Evolutionary conservation across 2,797 vertebrate genomes (phyloP), one percentile per base, ranked within the genome.

Genomic region (Valencia hispanica): DNA sequence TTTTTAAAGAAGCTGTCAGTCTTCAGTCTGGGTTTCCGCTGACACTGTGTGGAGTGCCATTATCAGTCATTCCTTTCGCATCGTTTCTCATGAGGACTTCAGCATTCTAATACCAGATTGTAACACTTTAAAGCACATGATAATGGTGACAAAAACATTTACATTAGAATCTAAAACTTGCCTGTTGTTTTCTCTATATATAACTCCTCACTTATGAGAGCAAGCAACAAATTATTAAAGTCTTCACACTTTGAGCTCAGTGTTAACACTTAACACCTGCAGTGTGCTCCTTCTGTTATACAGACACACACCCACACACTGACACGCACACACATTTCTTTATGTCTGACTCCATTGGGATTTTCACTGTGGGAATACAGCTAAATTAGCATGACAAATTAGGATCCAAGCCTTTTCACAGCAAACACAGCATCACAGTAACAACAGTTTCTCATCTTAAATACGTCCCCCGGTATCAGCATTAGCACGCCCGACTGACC

Each of bases 351-450:
- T 66, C n/a, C 45, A 41, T n/a, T 48, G 17, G 53, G 66, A 53
- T 57, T 57, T 79, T 79, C 47, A 68, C 47, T 74, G 74, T 41
- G 63, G 63, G 36, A 43, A 43, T 66, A 66, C 22, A 66, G 25
- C 36, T 75, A 70, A 53, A 80, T 86, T 77, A 86, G 22, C 61
- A 76, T 75, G 74, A 81, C 83, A 75, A 78, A 86, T 86, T 74
- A 57, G 83, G 74, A 76, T 79, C 17, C 61, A 57, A 75, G 45
- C 36, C 70, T 65, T 72, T n/a, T 61, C 25, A 20, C 39, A 27
- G 27, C 36, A 73, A 73, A 55, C 27, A 18, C 30, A 59, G 27
- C 76, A 70, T 79, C 53, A 69, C 43, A 63, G 34, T 55, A 70
- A 70, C 59, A 66, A 45, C 78, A 45, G 36, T 48, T 68, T 27